A percentile compares a stretch with the other conserved stretches of the same genome.
Conservation (phyloP, 2,888 invertebrate genomes). For the Entomobrya proxima region DNA sequence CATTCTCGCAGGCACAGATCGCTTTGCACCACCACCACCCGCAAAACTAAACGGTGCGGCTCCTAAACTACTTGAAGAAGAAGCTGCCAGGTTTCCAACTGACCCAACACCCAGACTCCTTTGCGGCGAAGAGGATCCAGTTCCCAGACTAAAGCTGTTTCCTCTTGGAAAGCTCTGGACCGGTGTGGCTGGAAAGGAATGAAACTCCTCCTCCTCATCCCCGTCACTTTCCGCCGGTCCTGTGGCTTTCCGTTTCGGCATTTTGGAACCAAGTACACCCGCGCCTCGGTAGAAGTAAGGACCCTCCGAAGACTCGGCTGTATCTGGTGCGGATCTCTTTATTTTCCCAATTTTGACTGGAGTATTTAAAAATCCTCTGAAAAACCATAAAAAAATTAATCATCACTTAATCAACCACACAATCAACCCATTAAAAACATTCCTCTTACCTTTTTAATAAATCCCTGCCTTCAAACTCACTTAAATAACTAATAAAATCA, state of each 20-base stretch:
- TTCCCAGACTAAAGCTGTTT: neutral
- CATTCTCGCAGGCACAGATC: neutral
- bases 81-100: no score
- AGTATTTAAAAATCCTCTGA: neutral
- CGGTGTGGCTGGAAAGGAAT: neutral
- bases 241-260: constrained; percentile 59
- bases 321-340: constrained; percentile 5
- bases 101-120: no score
- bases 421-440: no score
- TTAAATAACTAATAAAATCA: no score
- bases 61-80: no score
- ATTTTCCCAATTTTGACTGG: constrained; percentile 50
- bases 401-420: no score
- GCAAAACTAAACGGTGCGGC: neutral
- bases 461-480: no score
- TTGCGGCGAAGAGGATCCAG: neutral
- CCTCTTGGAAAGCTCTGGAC: constrained; percentile 13
- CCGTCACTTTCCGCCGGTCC: constrained; percentile 34
- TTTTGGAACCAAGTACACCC: neutral
- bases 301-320: neutral
- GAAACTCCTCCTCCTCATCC: constrained; percentile 42
- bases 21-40: neutral
- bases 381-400: no score
- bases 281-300: neutral
- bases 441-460: no score